Conservation (phyloP, 2,797 vertebrate species). For the Sebastes umbrosus region DNA sequence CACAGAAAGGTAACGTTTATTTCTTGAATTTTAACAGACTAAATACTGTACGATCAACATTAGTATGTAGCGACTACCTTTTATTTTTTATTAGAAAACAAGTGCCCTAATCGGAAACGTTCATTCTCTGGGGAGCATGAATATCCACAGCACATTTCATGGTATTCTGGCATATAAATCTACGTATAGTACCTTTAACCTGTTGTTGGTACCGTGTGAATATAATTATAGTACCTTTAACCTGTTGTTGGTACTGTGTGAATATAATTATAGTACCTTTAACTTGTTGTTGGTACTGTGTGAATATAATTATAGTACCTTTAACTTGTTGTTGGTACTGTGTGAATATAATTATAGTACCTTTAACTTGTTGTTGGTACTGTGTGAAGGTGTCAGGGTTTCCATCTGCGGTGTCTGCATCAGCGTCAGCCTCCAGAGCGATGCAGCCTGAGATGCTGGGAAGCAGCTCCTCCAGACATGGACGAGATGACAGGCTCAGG, state of each 20-base stretch:
- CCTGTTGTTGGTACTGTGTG: too few relatives aligned
- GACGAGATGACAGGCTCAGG: slow-evolving; percentile 81
- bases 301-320: too few relatives aligned
- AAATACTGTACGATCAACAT: not conserved
- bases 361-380: slow-evolving; percentile 65
- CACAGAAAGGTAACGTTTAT: not conserved
- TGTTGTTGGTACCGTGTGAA: slow-evolving; percentile 65
- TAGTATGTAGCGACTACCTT: not conserved
- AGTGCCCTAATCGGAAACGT: too few relatives aligned
- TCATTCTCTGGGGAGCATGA: too few relatives aligned
- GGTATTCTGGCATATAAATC: slow-evolving; percentile 8
- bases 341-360: too few relatives aligned
- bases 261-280: too few relatives aligned
- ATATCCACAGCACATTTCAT: too few relatives aligned
- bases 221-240: too few relatives aligned
- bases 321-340: too few relatives aligned
- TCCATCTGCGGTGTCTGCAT: slow-evolving; percentile 65
- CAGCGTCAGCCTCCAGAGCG: slow-evolving; percentile 72
- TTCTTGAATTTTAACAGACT: not conserved
- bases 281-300: too few relatives aligned
- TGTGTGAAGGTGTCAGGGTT: slow-evolving; percentile 67
- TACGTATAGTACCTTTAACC: slow-evolving; percentile 71
- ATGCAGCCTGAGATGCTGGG: slow-evolving; percentile 84
- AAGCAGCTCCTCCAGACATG: slow-evolving; percentile 82
- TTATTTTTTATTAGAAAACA: not conserved